A percentile compares a stretch with the other conserved stretches of the same genome.
phyloP scores from a whole-genome alignment of 1,140 invertebrate species.

The Procambarus clarkii region DNA sequence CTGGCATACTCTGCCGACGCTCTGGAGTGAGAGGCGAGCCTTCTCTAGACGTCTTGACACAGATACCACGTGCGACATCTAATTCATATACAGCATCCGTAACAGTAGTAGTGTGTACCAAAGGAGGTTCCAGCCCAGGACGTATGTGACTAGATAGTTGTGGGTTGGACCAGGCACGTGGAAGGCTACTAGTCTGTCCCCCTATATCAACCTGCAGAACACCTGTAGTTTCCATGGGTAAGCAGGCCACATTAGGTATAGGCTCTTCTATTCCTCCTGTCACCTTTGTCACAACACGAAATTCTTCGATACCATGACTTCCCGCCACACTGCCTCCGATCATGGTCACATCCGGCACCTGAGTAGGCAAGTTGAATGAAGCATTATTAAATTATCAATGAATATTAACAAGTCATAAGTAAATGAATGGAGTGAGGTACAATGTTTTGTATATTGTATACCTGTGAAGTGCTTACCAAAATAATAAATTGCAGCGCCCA shows the following conservation, averaged over 20 bases:
- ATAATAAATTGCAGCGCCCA: not conserved
- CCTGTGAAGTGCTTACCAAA: not conserved
- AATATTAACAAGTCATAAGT: not conserved
- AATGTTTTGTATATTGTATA: not conserved
- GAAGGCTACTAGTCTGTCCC: slow-evolving; percentile 78
- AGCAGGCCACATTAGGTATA: slow-evolving; percentile 36
- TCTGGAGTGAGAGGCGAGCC: slow-evolving; percentile 70
- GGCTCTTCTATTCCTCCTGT: slow-evolving; percentile 53
- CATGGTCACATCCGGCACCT: slow-evolving; percentile 72
- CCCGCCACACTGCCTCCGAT: slow-evolving; percentile 59
- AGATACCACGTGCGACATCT: slow-evolving; percentile 89
- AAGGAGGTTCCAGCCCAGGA: slow-evolving; percentile 77
- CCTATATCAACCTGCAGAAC: slow-evolving; percentile 36
- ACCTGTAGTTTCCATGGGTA: slow-evolving; percentile 39
- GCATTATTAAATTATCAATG: not conserved
- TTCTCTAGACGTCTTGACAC: slow-evolving; percentile 74
- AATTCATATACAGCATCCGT: slow-evolving; percentile 88
- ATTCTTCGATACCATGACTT: slow-evolving; percentile 69
- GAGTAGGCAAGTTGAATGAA: slow-evolving; percentile 58
- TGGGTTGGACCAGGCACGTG: slow-evolving; percentile 86
- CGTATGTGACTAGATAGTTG: slow-evolving; percentile 77
- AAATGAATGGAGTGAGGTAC: too few relatives aligned
- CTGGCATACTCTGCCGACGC: slow-evolving; percentile 72
- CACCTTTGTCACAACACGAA: slow-evolving; percentile 47
- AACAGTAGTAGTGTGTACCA: slow-evolving; percentile 89